Conservation (phyloP, 2,797 vertebrate genomes). For the Bovichtus diacanthus region DNA sequence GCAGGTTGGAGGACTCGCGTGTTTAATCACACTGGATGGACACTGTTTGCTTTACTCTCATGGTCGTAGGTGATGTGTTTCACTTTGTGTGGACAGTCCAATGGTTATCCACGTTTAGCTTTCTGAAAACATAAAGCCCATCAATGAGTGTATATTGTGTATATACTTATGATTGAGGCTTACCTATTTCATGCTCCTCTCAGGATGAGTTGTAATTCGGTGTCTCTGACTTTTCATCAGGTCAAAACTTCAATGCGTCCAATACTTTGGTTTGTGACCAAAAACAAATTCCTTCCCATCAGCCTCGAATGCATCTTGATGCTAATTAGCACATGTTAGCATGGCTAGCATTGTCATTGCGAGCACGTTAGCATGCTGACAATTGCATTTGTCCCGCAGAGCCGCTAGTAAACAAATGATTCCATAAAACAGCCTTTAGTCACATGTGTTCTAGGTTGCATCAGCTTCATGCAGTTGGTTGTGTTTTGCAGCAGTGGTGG, state of each 20-base stretch:
- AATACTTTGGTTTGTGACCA: neutral
- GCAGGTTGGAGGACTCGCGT: neutral
- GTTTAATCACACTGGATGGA: conserved; percentile 17
- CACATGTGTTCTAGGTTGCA: too few relatives aligned
- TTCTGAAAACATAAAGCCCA: neutral
- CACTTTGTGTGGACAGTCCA: neutral
- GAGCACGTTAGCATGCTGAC: too few relatives aligned
- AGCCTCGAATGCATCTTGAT: too few relatives aligned
- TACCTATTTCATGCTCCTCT: neutral
- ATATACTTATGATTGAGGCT: neutral
- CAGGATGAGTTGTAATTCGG: neutral
- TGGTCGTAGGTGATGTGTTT: neutral
- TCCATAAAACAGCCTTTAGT: neutral
- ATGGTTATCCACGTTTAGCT: neutral
- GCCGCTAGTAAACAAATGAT: too few relatives aligned
- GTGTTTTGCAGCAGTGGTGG: too few relatives aligned
- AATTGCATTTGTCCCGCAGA: too few relatives aligned
- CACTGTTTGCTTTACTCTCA: conserved; percentile 4
- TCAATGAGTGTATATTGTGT: too few relatives aligned
- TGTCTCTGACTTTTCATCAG: neutral
- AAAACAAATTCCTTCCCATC: neutral
- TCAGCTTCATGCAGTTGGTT: too few relatives aligned
- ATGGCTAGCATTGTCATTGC: too few relatives aligned
- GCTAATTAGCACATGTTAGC: too few relatives aligned
- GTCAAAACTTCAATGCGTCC: neutral